These are phyloP conservation scores for Rallus limicola DNA, from an alignment of 2,113 vertebrate genomes.

Conservation along the genomic window DNA sequence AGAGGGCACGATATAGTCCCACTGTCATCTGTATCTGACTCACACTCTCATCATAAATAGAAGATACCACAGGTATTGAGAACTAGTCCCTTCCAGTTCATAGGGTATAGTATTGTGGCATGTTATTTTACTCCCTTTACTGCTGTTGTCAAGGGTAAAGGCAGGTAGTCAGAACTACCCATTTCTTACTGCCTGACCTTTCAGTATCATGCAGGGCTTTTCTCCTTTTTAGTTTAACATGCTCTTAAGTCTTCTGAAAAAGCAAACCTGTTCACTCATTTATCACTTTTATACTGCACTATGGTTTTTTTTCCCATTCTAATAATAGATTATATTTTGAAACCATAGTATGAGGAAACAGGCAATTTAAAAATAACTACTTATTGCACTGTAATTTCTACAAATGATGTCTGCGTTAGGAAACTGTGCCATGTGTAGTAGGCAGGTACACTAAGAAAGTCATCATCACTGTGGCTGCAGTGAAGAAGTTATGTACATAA, in stretches of 20 bases:
- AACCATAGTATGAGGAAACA: not conserved
- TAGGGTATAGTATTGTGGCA: not conserved
- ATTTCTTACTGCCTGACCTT: not conserved
- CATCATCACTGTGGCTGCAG: not conserved
- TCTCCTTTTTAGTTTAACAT: not conserved
- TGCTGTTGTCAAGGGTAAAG: not conserved
- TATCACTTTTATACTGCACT: not conserved
- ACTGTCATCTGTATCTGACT: not conserved
- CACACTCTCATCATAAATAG: not conserved
- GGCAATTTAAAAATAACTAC: not conserved
- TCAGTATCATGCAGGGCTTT: not conserved
- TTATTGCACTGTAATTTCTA: not conserved
- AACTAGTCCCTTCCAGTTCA: not conserved
- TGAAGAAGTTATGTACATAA: not conserved
- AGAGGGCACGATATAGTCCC: not conserved
- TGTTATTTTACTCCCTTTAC: not conserved
- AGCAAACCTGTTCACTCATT: not conserved
- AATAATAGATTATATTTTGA: not conserved
- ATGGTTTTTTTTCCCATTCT: not conserved
- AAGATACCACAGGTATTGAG: not conserved
- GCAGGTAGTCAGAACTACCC: not conserved
- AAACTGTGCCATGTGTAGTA: not conserved
- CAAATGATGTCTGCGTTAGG: not conserved
- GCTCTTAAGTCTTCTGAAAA: not conserved
- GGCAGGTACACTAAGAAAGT: not conserved